Conservation (phyloP, 2,888 invertebrate species). For the Himalopsyche kuldschensis region DNA sequence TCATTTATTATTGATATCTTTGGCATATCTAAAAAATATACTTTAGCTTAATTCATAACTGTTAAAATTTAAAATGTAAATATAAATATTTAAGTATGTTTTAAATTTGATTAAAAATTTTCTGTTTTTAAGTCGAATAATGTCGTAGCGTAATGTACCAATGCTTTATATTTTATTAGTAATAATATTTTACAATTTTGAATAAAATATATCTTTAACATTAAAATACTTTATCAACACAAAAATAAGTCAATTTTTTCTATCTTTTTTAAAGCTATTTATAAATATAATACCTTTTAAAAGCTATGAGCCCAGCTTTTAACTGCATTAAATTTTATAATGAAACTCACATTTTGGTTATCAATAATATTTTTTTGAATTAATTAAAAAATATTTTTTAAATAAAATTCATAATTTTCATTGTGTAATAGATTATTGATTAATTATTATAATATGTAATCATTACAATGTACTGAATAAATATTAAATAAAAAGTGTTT, state of each 20-base stretch:
- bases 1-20: not conserved
- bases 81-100: not conserved
- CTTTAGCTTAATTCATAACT: too few relatives aligned
- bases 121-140: not conserved
- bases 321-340: not conserved
- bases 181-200: not conserved
- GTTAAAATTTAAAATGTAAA: not conserved
- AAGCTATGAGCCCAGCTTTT: not conserved
- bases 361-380: not conserved
- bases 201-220: not conserved
- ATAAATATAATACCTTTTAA: not conserved
- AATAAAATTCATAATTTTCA: not conserved
- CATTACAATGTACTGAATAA: not conserved
- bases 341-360: not conserved
- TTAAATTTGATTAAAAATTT: not conserved
- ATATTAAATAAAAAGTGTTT: not conserved
- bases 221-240: not conserved
- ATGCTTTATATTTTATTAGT: not conserved
- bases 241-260: not conserved
- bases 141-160: not conserved
- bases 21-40: not conserved
- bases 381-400: too few relatives aligned
- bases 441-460: not conserved
- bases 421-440: not conserved
- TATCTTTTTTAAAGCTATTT: not conserved